Base-by-base conservation (phyloP, 2,888 invertebrate genomes). In the Acanthococcus lagerstroemiae region DNA sequence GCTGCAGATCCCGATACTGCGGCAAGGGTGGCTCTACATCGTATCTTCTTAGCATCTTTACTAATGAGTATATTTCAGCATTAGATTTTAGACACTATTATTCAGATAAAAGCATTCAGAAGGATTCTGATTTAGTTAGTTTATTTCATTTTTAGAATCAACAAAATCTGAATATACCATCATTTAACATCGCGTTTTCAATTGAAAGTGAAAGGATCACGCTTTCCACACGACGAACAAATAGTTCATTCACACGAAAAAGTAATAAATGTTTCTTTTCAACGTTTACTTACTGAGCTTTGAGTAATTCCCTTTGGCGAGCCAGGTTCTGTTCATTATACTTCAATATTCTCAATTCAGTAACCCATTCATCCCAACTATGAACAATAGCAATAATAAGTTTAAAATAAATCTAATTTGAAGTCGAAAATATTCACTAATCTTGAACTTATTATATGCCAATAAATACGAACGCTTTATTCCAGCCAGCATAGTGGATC, bases 401-500 rank as follows among this genome's bases (percentile, higher is more conserved):
- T 55, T 55, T 12, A 25, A 25, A 55, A 24, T 21, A 1, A 9
- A 55, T 22, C n/a, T 12, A 9, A 55, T 22, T 55, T n/a, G n/a
- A 26, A 25, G 24, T 15, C 12, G n/a, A 2, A 55, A 12, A 12
- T 5, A 26, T 37, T 44, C 27, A 65, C 65, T n/a, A n/a, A n/a
- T n/a, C n/a, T n/a, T n/a, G n/a, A n/a, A n/a, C n/a, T n/a, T n/a
- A n/a, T n/a, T n/a, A n/a, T n/a, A n/a, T n/a, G n/a, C n/a, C n/a
- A n/a, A n/a, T n/a, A n/a, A n/a, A n/a, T n/a, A n/a, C n/a, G n/a
- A n/a, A n/a, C n/a, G 19, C 55, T 55, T 65, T 96, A 75, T 94
- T 96, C 96, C 96, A 96, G 1, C 95, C 95, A 70, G 94, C 93
- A 77, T 96, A 96, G 77, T 96, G 96, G 70, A 96, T 93, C 68